Percentiles rank a stretch among this genome's conserved stretches.
Evolutionary conservation across 2,888 invertebrate genomes (phyloP).

Genomic region (Hyles lineata): DNA sequence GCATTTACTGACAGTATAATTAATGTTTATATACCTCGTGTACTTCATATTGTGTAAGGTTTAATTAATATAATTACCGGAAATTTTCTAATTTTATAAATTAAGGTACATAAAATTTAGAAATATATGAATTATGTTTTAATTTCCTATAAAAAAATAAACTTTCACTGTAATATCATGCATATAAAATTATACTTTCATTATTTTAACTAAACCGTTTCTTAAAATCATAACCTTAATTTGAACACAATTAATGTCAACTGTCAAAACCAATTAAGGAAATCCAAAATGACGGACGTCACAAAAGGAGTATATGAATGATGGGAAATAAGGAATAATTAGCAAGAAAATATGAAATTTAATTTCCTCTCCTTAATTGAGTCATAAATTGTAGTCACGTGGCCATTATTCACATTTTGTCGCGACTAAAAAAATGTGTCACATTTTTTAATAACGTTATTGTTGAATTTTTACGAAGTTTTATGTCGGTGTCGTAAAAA

Average conservation of each 20-base stretch:
- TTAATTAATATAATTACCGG: no score
- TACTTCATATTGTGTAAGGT: no score
- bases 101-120: no score
- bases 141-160: no score
- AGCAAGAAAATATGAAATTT: background rate
- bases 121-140: no score
- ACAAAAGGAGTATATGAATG: background rate
- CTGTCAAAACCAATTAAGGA: background rate
- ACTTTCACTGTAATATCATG: no score
- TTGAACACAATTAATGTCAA: background rate
- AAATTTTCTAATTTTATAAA: no score
- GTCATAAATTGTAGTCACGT: conserved; percentile 32
- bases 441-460: conserved; percentile 38
- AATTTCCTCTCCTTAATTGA: conserved; percentile 28
- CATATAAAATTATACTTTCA: no score
- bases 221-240: background rate
- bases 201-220: background rate
- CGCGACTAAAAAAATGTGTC: conserved; percentile 59
- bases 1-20: no score
- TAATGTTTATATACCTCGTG: no score
- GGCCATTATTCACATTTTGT: conserved; percentile 53
- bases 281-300: background rate
- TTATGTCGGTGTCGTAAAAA: conserved; percentile 25
- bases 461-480: conserved; percentile 27
- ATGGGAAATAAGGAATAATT: background rate